These are phyloP conservation scores for Agrochola lota DNA, from an alignment of 2,888 invertebrate species.

Conservation along the genomic window DNA sequence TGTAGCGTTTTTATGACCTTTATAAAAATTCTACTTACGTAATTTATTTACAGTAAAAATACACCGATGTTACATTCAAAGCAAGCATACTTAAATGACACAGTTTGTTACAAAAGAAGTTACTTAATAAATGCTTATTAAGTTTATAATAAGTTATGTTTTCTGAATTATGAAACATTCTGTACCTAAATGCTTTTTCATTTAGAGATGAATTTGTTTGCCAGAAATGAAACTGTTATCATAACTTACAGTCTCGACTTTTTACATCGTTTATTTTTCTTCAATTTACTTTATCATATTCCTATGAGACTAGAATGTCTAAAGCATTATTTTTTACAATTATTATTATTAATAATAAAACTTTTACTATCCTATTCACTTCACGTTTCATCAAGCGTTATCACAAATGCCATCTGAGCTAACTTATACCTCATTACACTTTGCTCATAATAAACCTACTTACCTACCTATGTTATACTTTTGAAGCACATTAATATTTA, in stretches of 20 bases:
- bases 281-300: slow-evolving; percentile 30
- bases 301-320: slow-evolving; percentile 48
- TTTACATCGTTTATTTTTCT: slow-evolving; percentile 24
- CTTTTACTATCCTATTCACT: slow-evolving; percentile 55
- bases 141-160: slow-evolving; percentile 26
- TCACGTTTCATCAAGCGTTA: slow-evolving; percentile 75
- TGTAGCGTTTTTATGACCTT: slow-evolving; percentile 19
- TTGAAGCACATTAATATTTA: slow-evolving; percentile 68
- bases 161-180: slow-evolving; percentile 20
- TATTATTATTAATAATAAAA: slow-evolving; percentile 58
- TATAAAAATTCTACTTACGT: slow-evolving; percentile 42
- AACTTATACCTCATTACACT: slow-evolving; percentile 52
- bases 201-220: neutral
- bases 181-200: neutral
- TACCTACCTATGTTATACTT: slow-evolving; percentile 58
- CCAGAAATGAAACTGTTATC: slow-evolving; percentile 12
- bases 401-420: slow-evolving; percentile 81
- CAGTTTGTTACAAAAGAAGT: slow-evolving; percentile 35
- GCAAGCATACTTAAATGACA: slow-evolving; percentile 44
- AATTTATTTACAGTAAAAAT: slow-evolving; percentile 56
- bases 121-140: neutral
- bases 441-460: slow-evolving; percentile 61
- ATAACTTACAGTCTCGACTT: slow-evolving; percentile 57
- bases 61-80: slow-evolving; percentile 56
- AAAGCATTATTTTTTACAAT: slow-evolving; percentile 63